Evolutionary conservation across 2,888 invertebrate species (phyloP), one percentile per base, ranked within the genome.

Genomic region (Synanthedon myopaeformis): DNA sequence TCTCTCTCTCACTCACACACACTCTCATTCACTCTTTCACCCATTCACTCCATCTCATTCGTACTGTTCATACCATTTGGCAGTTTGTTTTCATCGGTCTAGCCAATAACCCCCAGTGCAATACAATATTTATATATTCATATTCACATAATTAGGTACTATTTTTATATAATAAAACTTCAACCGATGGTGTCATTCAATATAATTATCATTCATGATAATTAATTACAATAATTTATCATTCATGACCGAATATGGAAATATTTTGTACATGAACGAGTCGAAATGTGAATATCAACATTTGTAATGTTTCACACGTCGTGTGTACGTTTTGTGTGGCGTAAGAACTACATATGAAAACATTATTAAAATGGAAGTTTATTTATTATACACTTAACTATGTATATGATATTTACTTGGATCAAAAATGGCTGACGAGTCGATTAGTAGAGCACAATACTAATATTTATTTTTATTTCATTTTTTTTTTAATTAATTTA

Each of bases 351-450:
- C 76, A 68, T 79, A 82, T 70, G 79, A 82, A 82, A 83, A 81
- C 75, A 76, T 83, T 83, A 84, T 72, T 77, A 82, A 82, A 86
- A 82, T 87, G 86, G 86, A 86, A 87, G 86, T 87, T 35, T 35
- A 86, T 83, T 83, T 83, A 82, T 76, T 82, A 82, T 75, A 79
- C 73, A 79, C 73, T 70, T 74, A 78, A 74, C 76, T 72, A 75
- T 71, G 71, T 69, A 35, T 75, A 74, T 69, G 62, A 58, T 80
- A 82, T 77, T 83, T 84, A 83, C 79, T 76, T 79, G 77, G 79
- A 74, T 83, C 75, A 78, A 79, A 70, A 83, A 84, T 82, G 85
- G 85, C 82, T 80, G 83, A 84, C 84, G 72, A 77, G 67, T 75
- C 68, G 69, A 69, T 76, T 70, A 70, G 67, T 69, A 72, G 82